These are phyloP conservation scores for Campylorhamphus procurvoides DNA, from an alignment of 2,113 vertebrate genomes.

Conservation along the genomic window DNA sequence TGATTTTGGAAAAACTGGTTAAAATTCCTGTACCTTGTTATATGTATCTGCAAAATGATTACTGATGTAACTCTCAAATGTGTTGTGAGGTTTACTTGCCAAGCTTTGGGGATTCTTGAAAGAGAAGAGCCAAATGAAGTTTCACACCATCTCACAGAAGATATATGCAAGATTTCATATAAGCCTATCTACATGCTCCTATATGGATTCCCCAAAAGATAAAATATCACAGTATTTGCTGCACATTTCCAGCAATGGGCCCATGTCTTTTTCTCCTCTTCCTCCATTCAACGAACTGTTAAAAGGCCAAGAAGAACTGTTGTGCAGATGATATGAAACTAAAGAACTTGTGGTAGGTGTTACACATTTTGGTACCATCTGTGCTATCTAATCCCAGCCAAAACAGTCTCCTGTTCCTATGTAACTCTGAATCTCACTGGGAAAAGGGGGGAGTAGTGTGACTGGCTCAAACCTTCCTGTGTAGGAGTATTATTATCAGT, in stretches of 20 bases:
- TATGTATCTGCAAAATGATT: constrained; percentile 33
- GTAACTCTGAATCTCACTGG: constrained; percentile 56
- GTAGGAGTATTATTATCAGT: constrained; percentile 73
- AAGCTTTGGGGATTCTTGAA: constrained; percentile 53
- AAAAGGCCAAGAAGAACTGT: constrained; percentile 49
- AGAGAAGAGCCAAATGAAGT: constrained; percentile 56
- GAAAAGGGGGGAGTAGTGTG: constrained; percentile 53
- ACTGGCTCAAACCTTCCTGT: constrained; percentile 56
- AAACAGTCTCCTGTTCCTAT: constrained; percentile 39
- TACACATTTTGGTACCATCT: constrained; percentile 57
- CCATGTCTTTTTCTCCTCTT: constrained; percentile 41
- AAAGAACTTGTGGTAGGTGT: constrained; percentile 54
- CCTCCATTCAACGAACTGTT: constrained; percentile 42
- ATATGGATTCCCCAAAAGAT: constrained; percentile 20
- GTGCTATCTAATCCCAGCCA: constrained; percentile 58
- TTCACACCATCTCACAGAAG: constrained; percentile 62
- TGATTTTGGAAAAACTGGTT: constrained; percentile 32
- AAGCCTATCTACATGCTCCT: not conserved
- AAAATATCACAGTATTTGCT: constrained; percentile 46
- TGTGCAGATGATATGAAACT: constrained; percentile 37
- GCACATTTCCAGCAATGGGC: constrained; percentile 35
- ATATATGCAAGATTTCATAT: constrained; percentile 49
- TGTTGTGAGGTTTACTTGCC: constrained; percentile 58
- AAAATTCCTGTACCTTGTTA: constrained; percentile 14
- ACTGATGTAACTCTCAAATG: constrained; percentile 50